Evolutionary conservation across 37 sponge, comb jelly and placozoan genomes (phyloP).

Genomic region (Oopsacas minuta): DNA sequence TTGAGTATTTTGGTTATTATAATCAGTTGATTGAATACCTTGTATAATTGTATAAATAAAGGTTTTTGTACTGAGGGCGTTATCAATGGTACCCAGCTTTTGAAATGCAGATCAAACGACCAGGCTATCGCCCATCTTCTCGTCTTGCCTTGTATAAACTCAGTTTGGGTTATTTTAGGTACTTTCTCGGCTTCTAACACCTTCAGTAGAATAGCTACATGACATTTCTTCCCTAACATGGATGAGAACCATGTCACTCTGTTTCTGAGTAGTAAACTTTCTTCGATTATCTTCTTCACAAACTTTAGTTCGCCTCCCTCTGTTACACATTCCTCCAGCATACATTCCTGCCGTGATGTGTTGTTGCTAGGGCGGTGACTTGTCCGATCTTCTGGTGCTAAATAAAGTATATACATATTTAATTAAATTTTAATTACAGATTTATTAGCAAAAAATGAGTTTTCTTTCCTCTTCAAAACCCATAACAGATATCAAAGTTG

Average conservation of each 20-base stretch:
- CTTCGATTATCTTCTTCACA: constrained; percentile 57
- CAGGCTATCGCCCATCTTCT: constrained; percentile 86
- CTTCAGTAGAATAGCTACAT: not conserved
- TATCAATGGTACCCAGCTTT: not conserved
- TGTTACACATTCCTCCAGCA: constrained; percentile 41
- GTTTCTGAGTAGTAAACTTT: constrained; percentile 50
- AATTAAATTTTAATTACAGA: not conserved
- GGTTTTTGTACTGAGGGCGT: not conserved
- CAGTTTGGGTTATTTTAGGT: constrained; percentile 40
- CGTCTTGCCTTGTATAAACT: constrained; percentile 79
- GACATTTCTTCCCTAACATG: constrained; percentile 84
- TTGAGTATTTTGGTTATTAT: too few species aligned
- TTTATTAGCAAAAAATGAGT: not conserved
- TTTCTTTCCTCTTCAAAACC: not conserved
- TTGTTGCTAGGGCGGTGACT: not conserved
- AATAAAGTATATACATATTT: not conserved
- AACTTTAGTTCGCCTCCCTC: constrained; percentile 88
- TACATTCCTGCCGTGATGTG: not conserved
- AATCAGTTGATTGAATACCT: too few species aligned
- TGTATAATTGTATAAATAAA: not conserved
- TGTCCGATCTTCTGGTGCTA: not conserved
- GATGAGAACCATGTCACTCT: constrained; percentile 80
- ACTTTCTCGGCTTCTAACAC: constrained; percentile 17
- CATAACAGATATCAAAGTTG: not conserved
- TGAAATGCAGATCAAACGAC: constrained; percentile 40